Conservation (phyloP, 2,113 vertebrate genomes). For the Lepidothrix coronata region DNA sequence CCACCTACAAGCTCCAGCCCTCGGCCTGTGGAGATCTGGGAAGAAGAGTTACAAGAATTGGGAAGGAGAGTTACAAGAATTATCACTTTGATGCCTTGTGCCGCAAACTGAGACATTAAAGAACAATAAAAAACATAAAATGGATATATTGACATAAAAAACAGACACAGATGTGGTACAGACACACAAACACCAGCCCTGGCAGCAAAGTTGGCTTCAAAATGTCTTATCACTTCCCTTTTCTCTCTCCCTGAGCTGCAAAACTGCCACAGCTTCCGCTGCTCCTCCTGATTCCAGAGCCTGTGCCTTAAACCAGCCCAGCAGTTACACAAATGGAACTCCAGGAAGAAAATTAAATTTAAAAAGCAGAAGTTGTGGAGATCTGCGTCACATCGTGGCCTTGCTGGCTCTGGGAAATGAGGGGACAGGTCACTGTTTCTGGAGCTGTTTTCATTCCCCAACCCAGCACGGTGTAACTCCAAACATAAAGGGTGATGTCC, state of each 20-base stretch:
- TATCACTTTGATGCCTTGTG: fast-evolving
- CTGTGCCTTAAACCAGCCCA: fast-evolving
- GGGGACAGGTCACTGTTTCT: neutral
- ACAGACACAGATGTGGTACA: fast-evolving
- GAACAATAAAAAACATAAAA: neutral
- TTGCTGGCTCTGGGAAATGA: neutral
- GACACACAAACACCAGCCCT: neutral
- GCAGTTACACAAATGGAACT: neutral
- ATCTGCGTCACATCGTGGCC: neutral
- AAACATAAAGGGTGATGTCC: neutral
- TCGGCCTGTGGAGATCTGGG: neutral
- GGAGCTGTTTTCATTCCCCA: neutral
- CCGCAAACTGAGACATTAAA: fast-evolving
- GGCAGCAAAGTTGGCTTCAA: neutral
- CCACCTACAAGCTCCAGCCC: neutral
- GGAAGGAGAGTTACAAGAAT: neutral
- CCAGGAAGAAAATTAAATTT: neutral
- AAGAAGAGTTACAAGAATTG: neutral
- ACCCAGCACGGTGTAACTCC: neutral
- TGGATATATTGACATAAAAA: neutral
- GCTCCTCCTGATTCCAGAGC: fast-evolving
- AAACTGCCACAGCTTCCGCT: fast-evolving
- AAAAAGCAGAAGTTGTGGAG: neutral
- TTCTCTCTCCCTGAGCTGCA: neutral
- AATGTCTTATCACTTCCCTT: fast-evolving